These are phyloP conservation scores for Penaeus monodon DNA, from an alignment of 2,888 invertebrate genomes.

Conservation along the genomic window DNA sequence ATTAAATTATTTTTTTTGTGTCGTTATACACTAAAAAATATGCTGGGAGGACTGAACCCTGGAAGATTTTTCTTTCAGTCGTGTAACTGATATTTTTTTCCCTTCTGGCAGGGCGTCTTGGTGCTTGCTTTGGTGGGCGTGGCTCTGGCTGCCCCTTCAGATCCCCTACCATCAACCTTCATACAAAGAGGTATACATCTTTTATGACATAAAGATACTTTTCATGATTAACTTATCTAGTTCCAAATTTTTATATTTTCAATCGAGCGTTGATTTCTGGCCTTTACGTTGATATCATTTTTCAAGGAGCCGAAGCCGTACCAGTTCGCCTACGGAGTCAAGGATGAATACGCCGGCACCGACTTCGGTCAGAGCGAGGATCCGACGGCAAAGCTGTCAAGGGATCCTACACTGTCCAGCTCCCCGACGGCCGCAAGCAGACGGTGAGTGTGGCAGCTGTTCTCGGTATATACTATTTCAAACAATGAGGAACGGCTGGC, in stretches of 20 bases:
- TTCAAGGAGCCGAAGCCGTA: constrained; percentile 38
- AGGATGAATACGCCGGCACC: constrained; percentile 56
- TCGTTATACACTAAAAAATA: no score
- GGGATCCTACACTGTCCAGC: constrained; percentile 58
- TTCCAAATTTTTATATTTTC: background rate
- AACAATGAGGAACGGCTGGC: no score
- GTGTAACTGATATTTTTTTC: no score
- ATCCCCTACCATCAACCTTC: background rate
- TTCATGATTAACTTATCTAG: background rate
- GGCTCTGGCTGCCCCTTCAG: constrained; percentile 2
- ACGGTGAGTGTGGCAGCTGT: constrained; percentile 34
- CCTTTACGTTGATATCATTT: background rate
- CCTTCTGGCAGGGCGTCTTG: no score
- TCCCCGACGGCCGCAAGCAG: constrained; percentile 63
- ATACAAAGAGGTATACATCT: background rate
- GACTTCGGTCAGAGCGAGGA: constrained; percentile 57
- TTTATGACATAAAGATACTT: background rate
- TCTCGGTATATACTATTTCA: background rate
- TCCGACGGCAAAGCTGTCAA: constrained; percentile 47
- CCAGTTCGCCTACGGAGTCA: constrained; percentile 50
- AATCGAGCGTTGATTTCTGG: background rate
- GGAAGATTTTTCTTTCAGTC: no score
- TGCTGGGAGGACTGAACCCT: no score
- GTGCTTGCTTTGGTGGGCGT: constrained; percentile 1
- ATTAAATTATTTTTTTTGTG: no score